Percentiles rank a stretch among this genome's conserved stretches.
phyloP scores from a whole-genome alignment of 2,113 vertebrate genomes.

The Burhinus bistriatus region DNA sequence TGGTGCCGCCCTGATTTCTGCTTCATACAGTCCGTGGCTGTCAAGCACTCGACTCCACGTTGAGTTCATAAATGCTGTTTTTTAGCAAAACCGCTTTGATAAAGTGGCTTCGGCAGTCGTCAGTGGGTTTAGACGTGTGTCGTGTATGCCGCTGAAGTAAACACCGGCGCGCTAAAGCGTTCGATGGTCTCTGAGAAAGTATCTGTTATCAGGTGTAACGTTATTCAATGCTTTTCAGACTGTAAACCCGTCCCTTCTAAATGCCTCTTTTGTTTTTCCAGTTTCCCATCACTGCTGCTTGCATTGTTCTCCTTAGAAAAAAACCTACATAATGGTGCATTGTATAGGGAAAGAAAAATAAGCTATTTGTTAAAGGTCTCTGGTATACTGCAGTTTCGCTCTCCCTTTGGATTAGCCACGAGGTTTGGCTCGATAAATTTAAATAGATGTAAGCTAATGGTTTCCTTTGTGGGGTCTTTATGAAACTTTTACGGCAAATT shows the following conservation, averaged over 20 bases:
- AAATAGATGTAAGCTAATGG: not conserved
- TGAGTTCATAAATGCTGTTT: not conserved
- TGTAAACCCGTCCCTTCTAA: slow-evolving; percentile 50
- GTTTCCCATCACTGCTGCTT: slow-evolving; percentile 63
- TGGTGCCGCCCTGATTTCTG: accelerated
- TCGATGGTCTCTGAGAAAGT: not conserved
- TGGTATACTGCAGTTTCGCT: not conserved
- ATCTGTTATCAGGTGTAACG: slow-evolving; percentile 68
- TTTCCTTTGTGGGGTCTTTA: slow-evolving; percentile 10
- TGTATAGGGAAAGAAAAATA: slow-evolving; percentile 72
- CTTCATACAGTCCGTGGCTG: accelerated
- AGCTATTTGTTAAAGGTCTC: slow-evolving; percentile 58
- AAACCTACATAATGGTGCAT: slow-evolving; percentile 70
- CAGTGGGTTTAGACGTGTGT: accelerated
- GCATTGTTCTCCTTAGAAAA: slow-evolving; percentile 56
- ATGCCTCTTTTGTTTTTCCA: slow-evolving; percentile 69
- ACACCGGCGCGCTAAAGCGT: not conserved
- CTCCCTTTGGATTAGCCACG: not conserved
- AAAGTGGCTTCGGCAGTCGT: accelerated
- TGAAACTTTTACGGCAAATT: not conserved
- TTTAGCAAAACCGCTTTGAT: not conserved
- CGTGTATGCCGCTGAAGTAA: not conserved
- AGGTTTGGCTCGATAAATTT: slow-evolving; percentile 16
- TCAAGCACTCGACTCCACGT: accelerated
- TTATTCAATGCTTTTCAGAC: slow-evolving; percentile 57